Conservation (phyloP, 2,797 vertebrate genomes). For the Intellagama lesueurii region DNA sequence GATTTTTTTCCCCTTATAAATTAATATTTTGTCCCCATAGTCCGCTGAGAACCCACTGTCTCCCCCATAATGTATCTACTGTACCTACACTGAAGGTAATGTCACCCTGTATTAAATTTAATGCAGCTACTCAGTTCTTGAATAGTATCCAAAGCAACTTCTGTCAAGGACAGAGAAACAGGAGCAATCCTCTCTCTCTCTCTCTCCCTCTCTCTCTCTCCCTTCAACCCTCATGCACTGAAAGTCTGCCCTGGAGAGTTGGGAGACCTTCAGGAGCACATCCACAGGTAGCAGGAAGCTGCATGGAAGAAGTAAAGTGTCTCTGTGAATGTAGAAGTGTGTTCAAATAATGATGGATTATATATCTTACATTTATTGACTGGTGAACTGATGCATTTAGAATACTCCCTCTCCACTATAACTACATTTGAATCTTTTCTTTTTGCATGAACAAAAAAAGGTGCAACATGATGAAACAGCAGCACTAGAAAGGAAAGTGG, state of each 20-base stretch:
- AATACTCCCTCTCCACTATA: not conserved
- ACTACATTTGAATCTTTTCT: too few species aligned
- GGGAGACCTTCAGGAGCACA: not conserved
- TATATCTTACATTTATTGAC: fast-evolving
- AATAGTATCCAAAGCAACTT: not conserved
- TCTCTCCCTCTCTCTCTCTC: not conserved
- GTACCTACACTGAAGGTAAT: too few species aligned
- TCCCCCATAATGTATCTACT: too few species aligned
- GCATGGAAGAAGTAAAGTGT: not conserved
- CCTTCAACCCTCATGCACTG: not conserved
- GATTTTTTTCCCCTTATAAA: not conserved
- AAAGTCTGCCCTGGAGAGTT: not conserved
- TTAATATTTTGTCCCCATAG: not conserved
- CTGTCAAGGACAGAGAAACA: not conserved
- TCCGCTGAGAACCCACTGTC: too few species aligned
- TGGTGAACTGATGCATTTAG: fast-evolving
- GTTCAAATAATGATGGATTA: not conserved
- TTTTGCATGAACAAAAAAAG: too few species aligned
- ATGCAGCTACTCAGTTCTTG: not conserved
- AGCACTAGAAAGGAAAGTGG: too few species aligned
- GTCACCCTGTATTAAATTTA: too few species aligned
- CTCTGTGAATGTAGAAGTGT: not conserved
- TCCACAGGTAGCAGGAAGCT: not conserved
- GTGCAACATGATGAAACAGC: too few species aligned
- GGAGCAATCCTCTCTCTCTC: not conserved